A percentile compares a stretch with the other conserved stretches of the same genome.
Conservation (phyloP, 2,797 vertebrate genomes). For the Coendou prehensilis region DNA sequence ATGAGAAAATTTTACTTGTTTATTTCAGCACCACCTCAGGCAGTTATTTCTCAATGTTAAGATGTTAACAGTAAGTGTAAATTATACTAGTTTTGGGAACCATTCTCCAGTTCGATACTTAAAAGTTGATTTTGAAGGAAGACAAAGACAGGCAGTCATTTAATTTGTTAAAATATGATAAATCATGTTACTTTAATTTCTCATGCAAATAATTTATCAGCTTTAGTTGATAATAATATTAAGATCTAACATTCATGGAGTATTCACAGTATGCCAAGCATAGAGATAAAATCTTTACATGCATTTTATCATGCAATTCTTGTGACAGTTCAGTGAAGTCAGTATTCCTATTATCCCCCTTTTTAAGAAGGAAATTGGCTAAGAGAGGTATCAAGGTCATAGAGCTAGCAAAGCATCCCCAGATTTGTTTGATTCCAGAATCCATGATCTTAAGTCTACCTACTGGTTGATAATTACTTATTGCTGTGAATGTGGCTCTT, state of each 20-base stretch:
- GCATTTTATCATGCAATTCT: slow-evolving; percentile 14
- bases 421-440: slow-evolving; percentile 18
- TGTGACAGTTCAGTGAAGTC: neutral
- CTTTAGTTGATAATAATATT: slow-evolving; percentile 55
- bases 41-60: slow-evolving; percentile 56
- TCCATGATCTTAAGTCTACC: neutral
- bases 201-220: slow-evolving; percentile 22
- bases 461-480: slow-evolving; percentile 1
- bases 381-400: neutral
- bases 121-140: slow-evolving; percentile 62
- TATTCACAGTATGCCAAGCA: neutral
- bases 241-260: slow-evolving; percentile 15
- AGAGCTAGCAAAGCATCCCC: neutral
- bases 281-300: neutral
- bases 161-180: slow-evolving; percentile 52
- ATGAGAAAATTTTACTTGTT: neutral
- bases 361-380: neutral
- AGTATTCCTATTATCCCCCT: neutral
- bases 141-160: neutral
- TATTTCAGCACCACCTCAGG: slow-evolving; percentile 18
- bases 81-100: slow-evolving; percentile 39
- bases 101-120: neutral
- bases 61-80: slow-evolving; percentile 1
- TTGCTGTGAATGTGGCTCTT: neutral
- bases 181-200: slow-evolving; percentile 57